Base-by-base conservation (phyloP, 1,140 invertebrate genomes). In the Galendromus occidentalis region DNA sequence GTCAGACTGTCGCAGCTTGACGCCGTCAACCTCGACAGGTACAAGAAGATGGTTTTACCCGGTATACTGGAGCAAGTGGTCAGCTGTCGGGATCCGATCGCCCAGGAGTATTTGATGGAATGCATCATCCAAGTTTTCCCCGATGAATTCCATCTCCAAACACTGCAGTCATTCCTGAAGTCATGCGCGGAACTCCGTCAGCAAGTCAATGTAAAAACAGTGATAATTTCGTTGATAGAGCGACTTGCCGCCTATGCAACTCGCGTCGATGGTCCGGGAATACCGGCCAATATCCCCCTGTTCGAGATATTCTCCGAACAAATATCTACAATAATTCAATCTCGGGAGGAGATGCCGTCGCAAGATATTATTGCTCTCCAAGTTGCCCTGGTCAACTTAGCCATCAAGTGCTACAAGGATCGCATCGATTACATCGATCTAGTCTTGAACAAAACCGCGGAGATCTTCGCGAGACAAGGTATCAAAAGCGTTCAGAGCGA, bases 61-160 rank as follows among this genome's bases (percentile, higher is more conserved):
- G 89, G 88, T 6, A 90, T 94, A 71, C 78, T 96, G 71, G 92
- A 96, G 74, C 93, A 96, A 79, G 89, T 92, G 28, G 94, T 98
- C 9, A 96, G 91, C 73, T 99, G 96, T 75, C 80, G 90, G 70
- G 96, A 99, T 80, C 87, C 93, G 1, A 98, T 99, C 69, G 94
- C 96, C 1, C 96, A 99, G 76, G 93, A 99, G 79, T 99, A 99
- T 79, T 80, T 99, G 7, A 98, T 98, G 93, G 95, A 99, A 76
- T 98, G 95, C 76, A 92, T 99, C 66, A 98, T 98, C 77, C 95
- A 99, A 82, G 91, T 97, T 17, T 99, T 99, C 75, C 94, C 95
- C 1, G 96, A 99, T 75, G 95, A 99, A 75, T 98, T 97, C 74
- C 96, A 99, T 78, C 78, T 99, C 71, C 87, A 91, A 69, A 97